Conservation (phyloP, 2,797 vertebrate genomes). For the Sebastes taczanowskii region DNA sequence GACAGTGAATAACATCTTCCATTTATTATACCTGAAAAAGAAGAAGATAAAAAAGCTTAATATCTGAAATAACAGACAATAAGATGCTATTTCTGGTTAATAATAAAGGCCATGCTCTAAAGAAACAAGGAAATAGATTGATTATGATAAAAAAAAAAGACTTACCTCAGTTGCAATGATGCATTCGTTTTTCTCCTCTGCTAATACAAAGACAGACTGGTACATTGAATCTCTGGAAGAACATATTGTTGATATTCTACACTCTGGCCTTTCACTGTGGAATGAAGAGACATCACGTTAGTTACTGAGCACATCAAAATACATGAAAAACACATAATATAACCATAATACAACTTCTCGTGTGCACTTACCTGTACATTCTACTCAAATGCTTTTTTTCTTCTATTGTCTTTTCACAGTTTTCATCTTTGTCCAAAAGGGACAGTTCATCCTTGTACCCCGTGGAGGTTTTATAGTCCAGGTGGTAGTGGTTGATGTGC, state of each 20-base stretch:
- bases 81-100: background rate
- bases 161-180: conserved; percentile 99
- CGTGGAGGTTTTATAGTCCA: conserved; percentile 90
- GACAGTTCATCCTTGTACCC: conserved; percentile 88
- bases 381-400: conserved; percentile 89
- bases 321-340: background rate
- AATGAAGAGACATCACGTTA: conserved; percentile 48
- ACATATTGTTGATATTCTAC: conserved; percentile 98
- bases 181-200: conserved; percentile 96
- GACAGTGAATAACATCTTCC: conserved; percentile 53
- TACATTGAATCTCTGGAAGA: conserved; percentile 95
- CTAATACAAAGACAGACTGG: conserved; percentile 96
- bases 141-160: background rate
- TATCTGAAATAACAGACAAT: background rate
- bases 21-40: conserved; percentile 77
- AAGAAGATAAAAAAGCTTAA: background rate
- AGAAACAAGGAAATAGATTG: background rate
- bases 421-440: conserved; percentile 90
- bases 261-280: conserved; percentile 92
- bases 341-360: background rate
- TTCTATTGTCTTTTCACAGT: conserved; percentile 92
- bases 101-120: background rate
- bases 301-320: background rate
- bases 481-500: conserved; percentile 91
- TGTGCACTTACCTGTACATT: conserved; percentile 90